These are phyloP conservation scores for Osmerus eperlanus DNA, from an alignment of 2,113 vertebrate species.

Conservation along the genomic window DNA sequence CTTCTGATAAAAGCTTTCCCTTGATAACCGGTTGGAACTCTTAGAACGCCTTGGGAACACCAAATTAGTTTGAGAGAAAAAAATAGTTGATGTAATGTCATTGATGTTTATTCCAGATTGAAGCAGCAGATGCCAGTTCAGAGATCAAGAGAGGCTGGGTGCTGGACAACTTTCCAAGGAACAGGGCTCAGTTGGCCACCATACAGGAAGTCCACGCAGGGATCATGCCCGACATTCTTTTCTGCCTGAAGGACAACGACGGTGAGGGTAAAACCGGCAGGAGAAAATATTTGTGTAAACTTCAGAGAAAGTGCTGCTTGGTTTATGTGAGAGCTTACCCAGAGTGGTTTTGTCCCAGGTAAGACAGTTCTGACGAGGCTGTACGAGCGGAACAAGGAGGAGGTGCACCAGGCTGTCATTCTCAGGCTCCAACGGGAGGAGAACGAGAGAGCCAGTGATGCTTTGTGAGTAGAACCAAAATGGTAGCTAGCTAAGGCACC, in stretches of 20 bases:
- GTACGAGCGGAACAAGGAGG: constrained; percentile 66
- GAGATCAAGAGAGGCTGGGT: constrained; percentile 82
- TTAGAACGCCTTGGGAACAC: too few relatives aligned
- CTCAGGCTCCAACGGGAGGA: constrained; percentile 62
- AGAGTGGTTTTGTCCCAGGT: constrained; percentile 52
- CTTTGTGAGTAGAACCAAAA: neutral
- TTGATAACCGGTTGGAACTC: too few relatives aligned
- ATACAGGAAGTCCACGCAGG: constrained; percentile 63
- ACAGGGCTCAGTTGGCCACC: constrained; percentile 67
- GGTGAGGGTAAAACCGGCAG: constrained; percentile 67
- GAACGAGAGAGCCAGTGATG: constrained; percentile 19
- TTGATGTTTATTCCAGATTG: constrained; percentile 68
- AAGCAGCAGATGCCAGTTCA: constrained; percentile 57
- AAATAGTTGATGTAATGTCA: constrained; percentile 18
- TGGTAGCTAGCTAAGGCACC: neutral
- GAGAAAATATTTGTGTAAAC: neutral
- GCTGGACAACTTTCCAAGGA: constrained; percentile 83
- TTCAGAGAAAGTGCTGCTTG: neutral
- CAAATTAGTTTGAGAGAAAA: too few relatives aligned
- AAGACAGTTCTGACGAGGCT: constrained; percentile 58
- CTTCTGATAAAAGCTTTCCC: neutral
- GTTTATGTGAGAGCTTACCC: constrained; percentile 49
- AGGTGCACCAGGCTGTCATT: constrained; percentile 67
- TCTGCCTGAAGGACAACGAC: constrained; percentile 76
- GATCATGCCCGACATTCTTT: constrained; percentile 76